Evolutionary conservation across 2,797 vertebrate genomes (phyloP), one percentile per base, ranked within the genome.

Genomic region (Myotis pilosus): DNA sequence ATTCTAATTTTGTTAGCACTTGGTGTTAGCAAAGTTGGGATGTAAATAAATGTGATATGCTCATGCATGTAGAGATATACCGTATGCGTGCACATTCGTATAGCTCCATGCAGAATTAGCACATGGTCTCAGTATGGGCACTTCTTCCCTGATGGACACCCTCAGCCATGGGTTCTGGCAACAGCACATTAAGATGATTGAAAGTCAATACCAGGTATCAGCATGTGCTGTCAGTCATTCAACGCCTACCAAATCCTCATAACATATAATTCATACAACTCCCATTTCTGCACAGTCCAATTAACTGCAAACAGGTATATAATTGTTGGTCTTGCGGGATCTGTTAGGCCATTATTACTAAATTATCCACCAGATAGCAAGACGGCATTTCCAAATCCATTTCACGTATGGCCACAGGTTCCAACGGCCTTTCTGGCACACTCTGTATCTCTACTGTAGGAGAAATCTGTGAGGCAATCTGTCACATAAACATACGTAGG

Each of bases 361-460:
- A 97, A 97, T 98, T 97, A 98, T 95, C 97, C 96, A 93, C 97
- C 96, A 97, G 97, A 97, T 97, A 97, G 97, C 95, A 97, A 25
- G 96, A 95, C 95, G 95, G 95, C 94, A 96, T 98, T 98, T 98
- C 96, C 97, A 97, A 97, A 98, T 85, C 81, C 89, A 83, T 97
- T 96, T 95, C 97, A 96, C 96, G 97, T 91, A 95, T 23, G 41
- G 91, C 92, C 97, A 97, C 89, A 89, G 92, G 91, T 93, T 95
- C 95, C 92, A 96, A 97, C 93, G 91, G 92, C 95, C 92, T 91
- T 91, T 51, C 94, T 97, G 97, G 96, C 89, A 92, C 76, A 92
- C 95, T 64, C 6, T 25, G 47, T 55, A 92, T 95, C 96, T 94
- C 79, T 57, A 94, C 96, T 89, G 33, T 76, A 97, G 7, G 38